Base-by-base conservation (phyloP, 1,140 invertebrate genomes). In the Ditylenchus dipsaci region DNA sequence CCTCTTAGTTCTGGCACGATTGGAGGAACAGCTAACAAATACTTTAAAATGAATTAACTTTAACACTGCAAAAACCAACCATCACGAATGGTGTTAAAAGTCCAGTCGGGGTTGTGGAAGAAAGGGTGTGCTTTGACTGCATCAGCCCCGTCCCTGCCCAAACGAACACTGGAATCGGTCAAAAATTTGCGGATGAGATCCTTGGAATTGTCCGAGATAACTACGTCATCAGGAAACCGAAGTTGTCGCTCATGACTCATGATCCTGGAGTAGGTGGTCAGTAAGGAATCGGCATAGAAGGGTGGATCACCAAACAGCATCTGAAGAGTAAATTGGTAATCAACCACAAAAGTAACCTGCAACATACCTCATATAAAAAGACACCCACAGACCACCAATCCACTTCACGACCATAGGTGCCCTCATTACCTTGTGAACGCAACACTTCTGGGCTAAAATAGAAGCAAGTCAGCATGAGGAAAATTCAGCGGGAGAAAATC, bases 361-460 rank as follows among this genome's bases (percentile, higher is more conserved):
- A 38, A 38, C 33, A 38, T 38, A 38, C 33, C 33, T 98, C 95
- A 85, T 95, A 98, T 0, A 98, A 87, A 84, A 98, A 94, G 61
- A 98, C 94, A 47, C 95, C 95, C 17, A 98, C 94, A 17, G 92
- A 95, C 96, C 96, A 99, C 92, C 93, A 99, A 86, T 99, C 96
- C 85, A 95, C 97, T 84, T 98, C 95, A 43, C 91, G 86, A 0
- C 95, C 94, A 73, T 87, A 88, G 53, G 83, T 78, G 7, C 93
- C 92, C 82, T 94, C 91, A n/a, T 91, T 91, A 80, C 93, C 93
- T 85, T 98, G 94, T 7, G 93, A 96, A 83, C 95, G 91, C 63
- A 98, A 86, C 15, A 98, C 94, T 86, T 99, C 96, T 0, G 96
- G 96, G 47, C 93, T 95, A 53, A 53, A 53, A 26, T 38, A 38